These are phyloP conservation scores for Mesaphorura yosii DNA, from an alignment of 1,140 invertebrate species.

Conservation along the genomic window DNA sequence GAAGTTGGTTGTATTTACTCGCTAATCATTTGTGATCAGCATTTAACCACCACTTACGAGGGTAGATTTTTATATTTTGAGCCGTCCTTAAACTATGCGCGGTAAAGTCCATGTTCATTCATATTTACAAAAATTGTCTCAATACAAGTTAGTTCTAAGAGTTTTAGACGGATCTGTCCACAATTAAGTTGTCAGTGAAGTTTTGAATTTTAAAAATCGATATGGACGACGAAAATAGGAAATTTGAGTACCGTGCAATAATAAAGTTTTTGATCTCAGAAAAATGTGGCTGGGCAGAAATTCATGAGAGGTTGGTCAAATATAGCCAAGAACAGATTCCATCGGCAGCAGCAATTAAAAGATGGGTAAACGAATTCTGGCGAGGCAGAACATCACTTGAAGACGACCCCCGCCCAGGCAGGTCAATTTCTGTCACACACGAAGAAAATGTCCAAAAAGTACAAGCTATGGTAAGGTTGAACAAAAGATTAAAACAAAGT, in stretches of 20 bases:
- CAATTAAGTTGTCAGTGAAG: too few species aligned
- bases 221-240: too few species aligned
- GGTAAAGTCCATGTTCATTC: too few species aligned
- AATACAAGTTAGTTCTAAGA: too few species aligned
- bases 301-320: background rate
- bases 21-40: too few species aligned
- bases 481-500: background rate
- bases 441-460: background rate
- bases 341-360: background rate
- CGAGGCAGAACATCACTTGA: constrained; percentile 4
- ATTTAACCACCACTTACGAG: too few species aligned
- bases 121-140: too few species aligned
- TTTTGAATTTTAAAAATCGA: too few species aligned
- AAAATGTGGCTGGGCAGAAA: background rate
- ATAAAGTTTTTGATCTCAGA: background rate
- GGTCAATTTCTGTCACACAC: background rate
- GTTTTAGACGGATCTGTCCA: too few species aligned
- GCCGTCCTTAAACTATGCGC: too few species aligned
- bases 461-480: background rate
- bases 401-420: background rate
- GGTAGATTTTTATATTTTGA: too few species aligned
- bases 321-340: background rate
- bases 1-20: too few species aligned
- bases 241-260: background rate
- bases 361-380: background rate